These are phyloP conservation scores for Pammene fasciana DNA, from an alignment of 2,888 invertebrate genomes.

Conservation along the genomic window DNA sequence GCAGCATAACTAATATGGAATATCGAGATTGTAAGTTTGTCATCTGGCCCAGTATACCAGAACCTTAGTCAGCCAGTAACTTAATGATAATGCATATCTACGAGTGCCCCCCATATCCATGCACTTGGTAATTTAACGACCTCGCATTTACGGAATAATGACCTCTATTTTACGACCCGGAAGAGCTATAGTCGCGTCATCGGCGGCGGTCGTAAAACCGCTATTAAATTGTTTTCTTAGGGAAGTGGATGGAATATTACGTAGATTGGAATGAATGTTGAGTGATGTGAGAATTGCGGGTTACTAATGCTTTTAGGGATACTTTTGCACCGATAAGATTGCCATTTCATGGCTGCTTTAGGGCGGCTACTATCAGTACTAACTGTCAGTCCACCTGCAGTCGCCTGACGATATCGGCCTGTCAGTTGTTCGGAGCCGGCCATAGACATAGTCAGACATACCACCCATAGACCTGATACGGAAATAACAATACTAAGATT, in stretches of 20 bases:
- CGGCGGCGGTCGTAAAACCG: conserved; percentile 35
- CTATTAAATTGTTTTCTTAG: conserved; percentile 41
- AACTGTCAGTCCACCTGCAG: too few relatives aligned
- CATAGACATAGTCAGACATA: too few relatives aligned
- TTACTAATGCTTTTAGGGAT: neutral
- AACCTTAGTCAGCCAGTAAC: conserved; percentile 36
- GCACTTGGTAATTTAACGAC: conserved; percentile 32
- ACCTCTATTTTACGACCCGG: conserved; percentile 39
- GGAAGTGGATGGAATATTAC: conserved; percentile 39
- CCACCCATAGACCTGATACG: too few relatives aligned
- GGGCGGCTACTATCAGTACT: too few relatives aligned
- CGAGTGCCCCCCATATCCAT: conserved; percentile 12
- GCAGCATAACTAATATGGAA: neutral
- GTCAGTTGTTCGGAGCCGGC: too few relatives aligned
- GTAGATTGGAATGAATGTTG: conserved; percentile 31
- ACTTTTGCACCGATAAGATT: neutral
- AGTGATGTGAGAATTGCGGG: conserved; percentile 2
- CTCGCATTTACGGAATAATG: conserved; percentile 35
- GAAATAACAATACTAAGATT: too few relatives aligned
- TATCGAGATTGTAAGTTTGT: neutral
- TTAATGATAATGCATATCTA: conserved; percentile 28
- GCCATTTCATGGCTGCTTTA: too few relatives aligned
- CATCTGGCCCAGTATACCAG: neutral
- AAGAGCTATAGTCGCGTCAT: conserved; percentile 33
- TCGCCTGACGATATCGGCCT: too few relatives aligned